Evolutionary conservation across 2,113 vertebrate species (phyloP).

Genomic region (Calidris pygmaea): DNA sequence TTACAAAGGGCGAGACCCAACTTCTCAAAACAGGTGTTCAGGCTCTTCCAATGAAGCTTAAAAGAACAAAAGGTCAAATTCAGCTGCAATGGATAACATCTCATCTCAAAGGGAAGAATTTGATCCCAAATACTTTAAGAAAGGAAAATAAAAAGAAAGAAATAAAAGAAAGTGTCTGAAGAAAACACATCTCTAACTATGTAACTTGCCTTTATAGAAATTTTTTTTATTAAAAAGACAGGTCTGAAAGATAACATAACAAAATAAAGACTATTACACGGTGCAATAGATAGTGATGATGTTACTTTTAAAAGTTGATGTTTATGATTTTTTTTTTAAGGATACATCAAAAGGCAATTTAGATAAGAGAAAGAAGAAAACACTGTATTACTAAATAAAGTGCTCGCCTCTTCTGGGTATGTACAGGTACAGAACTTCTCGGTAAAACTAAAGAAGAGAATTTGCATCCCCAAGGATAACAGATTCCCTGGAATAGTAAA

Average conservation of each 20-base stretch:
- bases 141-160: no score
- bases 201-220: background rate
- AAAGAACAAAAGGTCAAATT: conserved; percentile 20
- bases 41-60: background rate
- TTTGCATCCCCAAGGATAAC: background rate
- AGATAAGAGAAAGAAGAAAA: background rate
- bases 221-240: background rate
- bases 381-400: background rate
- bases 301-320: background rate
- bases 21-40: background rate
- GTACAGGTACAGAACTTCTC: background rate
- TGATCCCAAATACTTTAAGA: background rate
- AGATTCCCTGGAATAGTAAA: background rate
- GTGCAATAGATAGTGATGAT: background rate
- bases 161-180: background rate
- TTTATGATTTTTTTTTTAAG: background rate
- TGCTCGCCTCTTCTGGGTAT: background rate
- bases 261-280: background rate
- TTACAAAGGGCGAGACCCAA: background rate
- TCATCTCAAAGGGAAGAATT: background rate
- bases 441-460: background rate
- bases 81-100: background rate
- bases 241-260: background rate
- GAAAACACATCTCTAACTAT: background rate
- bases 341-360: background rate